Evolutionary conservation across 2,113 vertebrate species (phyloP).

Genomic region (Hemicordylus capensis): DNA sequence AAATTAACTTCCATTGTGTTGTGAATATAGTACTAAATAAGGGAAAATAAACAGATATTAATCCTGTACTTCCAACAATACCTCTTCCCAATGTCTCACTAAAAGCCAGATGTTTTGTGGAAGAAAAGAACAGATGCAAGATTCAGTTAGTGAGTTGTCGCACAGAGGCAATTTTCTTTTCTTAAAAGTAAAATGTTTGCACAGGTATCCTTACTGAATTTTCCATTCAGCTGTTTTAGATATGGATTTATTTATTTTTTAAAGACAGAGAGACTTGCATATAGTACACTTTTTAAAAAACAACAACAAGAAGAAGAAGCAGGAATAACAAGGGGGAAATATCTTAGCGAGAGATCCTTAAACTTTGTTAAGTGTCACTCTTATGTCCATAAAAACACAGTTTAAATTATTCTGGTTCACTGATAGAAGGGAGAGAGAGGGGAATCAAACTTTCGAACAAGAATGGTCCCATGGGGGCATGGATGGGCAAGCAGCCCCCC

Average conservation of each 20-base stretch:
- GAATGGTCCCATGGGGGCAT: too few species aligned
- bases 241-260: not conserved
- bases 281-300: not conserved
- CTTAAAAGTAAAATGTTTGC: not conserved
- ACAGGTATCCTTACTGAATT: not conserved
- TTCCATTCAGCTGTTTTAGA: not conserved
- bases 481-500: too few species aligned
- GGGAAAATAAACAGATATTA: not conserved
- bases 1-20: not conserved
- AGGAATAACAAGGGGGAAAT: not conserved
- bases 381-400: not conserved
- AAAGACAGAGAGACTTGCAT: not conserved
- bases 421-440: not conserved
- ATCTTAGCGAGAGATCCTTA: not conserved
- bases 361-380: not conserved
- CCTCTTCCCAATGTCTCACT: not conserved
- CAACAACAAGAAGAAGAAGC: not conserved
- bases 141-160: not conserved
- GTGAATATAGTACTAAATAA: not conserved
- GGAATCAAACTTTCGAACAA: not conserved
- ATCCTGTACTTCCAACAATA: not conserved
- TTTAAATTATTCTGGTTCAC: not conserved
- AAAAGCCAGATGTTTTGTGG: not conserved
- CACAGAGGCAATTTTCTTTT: not conserved
- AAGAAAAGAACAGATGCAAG: not conserved